Conservation (phyloP, 2,888 invertebrate genomes). For the Muschampia plurimacula region DNA sequence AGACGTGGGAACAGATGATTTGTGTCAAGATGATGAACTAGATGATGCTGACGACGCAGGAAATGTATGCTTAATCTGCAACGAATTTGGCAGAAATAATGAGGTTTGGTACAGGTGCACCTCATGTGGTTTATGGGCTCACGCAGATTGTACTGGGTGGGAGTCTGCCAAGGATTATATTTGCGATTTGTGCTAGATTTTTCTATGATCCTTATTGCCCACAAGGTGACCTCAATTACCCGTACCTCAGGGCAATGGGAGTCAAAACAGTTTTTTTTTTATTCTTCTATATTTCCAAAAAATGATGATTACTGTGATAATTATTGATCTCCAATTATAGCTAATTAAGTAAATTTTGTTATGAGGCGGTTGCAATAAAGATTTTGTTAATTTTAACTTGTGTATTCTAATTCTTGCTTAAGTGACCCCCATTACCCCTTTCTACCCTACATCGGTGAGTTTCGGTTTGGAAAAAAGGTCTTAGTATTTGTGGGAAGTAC, state of each 20-base stretch:
- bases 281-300: no score
- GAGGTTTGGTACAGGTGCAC: background rate
- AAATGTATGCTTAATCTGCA: background rate
- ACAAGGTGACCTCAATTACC: no score
- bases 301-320: background rate
- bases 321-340: background rate
- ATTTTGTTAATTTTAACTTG: background rate
- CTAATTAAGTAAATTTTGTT: background rate
- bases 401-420: constrained; percentile 2
- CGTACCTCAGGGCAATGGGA: no score
- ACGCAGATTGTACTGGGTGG: background rate
- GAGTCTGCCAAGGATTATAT: background rate
- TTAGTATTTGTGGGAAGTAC: background rate
- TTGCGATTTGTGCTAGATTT: background rate
- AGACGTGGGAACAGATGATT: no score
- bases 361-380: background rate
- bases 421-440: constrained; percentile 4
- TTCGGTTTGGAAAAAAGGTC: constrained; percentile 9
- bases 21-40: background rate
- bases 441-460: background rate
- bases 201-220: no score
- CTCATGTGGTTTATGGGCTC: background rate
- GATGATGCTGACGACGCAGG: background rate
- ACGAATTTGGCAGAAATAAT: background rate
- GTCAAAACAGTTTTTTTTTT: background rate